Conservation (phyloP, 2,797 vertebrate genomes). For the Atherinosoma microstoma region DNA sequence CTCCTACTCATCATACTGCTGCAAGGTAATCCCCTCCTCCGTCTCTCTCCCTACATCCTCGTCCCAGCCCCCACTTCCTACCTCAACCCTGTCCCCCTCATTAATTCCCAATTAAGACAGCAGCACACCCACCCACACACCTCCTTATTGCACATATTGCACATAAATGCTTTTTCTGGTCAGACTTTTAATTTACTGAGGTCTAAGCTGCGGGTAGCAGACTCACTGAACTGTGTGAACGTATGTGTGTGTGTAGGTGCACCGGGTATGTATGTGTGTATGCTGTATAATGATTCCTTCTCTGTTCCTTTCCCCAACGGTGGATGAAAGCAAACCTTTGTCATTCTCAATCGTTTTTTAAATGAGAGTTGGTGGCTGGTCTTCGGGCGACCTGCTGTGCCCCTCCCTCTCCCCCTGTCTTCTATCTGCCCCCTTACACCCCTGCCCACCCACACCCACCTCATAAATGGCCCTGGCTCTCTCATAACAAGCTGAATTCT, state of each 20-base stretch:
- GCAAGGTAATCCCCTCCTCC: conserved; percentile 63
- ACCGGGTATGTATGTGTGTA: conserved; percentile 27
- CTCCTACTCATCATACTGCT: conserved; percentile 65
- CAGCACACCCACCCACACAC: conserved; percentile 73
- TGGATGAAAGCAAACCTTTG: conserved; percentile 81
- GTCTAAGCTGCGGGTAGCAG: conserved; percentile 75
- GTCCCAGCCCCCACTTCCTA: conserved; percentile 25
- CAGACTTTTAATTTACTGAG: conserved; percentile 74
- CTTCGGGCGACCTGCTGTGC: conserved; percentile 75
- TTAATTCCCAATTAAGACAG: conserved; percentile 84
- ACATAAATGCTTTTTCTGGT: conserved; percentile 73
- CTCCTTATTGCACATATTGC: conserved; percentile 73
- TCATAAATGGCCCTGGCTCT: conserved; percentile 68
- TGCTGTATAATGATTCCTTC: conserved; percentile 76
- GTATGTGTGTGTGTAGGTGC: conserved; percentile 3
- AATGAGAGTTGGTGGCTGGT: conserved; percentile 72
- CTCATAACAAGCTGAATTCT: conserved; percentile 78
- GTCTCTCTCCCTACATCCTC: conserved; percentile 10
- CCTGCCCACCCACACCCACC: conserved; percentile 54
- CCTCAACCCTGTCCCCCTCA: conserved; percentile 67
- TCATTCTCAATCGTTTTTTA: conserved; percentile 74
- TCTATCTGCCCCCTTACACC: conserved; percentile 49
- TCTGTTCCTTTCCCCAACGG: conserved; percentile 62
- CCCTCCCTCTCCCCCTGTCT: conserved; percentile 60
- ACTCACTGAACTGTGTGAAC: conserved; percentile 58